Conservation (phyloP, 1,140 invertebrate genomes). For the Ceratosolen fusciceps region DNA sequence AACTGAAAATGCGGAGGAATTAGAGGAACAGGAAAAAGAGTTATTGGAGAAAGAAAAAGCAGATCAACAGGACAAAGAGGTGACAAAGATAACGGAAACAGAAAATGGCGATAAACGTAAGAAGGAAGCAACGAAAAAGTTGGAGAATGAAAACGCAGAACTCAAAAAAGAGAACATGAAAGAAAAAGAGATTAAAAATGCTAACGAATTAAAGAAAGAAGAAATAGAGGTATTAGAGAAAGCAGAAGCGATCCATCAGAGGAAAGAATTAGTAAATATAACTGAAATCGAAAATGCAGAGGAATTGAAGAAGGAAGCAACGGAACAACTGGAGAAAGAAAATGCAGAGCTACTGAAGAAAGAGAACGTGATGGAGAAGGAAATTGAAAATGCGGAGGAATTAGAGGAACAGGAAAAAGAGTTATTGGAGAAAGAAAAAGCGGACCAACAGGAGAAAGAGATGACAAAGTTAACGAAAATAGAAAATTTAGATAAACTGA, state of each 20-base stretch:
- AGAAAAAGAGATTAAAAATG: slow-evolving; percentile 43
- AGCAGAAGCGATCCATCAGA: slow-evolving; percentile 26
- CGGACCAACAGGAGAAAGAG: neutral
- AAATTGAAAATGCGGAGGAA: slow-evolving; percentile 45
- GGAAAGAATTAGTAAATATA: slow-evolving; percentile 37
- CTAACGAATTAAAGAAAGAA: slow-evolving; percentile 30
- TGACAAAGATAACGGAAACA: slow-evolving; percentile 42
- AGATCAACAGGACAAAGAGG: neutral
- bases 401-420: slow-evolving; percentile 38
- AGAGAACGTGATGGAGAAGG: slow-evolving; percentile 2
- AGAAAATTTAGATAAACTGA: neutral
- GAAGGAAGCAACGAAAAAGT: neutral
- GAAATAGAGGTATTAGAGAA: slow-evolving; percentile 45
- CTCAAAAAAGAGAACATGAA: neutral
- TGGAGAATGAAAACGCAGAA: neutral
- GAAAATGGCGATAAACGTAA: slow-evolving; percentile 35
- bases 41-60: neutral
- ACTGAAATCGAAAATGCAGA: slow-evolving; percentile 46
- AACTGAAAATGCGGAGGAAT: neutral
- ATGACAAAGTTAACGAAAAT: neutral
- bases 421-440: slow-evolving; percentile 24
- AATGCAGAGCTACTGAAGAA: neutral
- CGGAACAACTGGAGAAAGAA: slow-evolving; percentile 35
- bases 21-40: neutral
- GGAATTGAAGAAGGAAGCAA: slow-evolving; percentile 35